Percentiles rank a stretch among this genome's conserved stretches.
Evolutionary conservation across 2,113 vertebrate genomes (phyloP).

Genomic region (Labeo catla): DNA sequence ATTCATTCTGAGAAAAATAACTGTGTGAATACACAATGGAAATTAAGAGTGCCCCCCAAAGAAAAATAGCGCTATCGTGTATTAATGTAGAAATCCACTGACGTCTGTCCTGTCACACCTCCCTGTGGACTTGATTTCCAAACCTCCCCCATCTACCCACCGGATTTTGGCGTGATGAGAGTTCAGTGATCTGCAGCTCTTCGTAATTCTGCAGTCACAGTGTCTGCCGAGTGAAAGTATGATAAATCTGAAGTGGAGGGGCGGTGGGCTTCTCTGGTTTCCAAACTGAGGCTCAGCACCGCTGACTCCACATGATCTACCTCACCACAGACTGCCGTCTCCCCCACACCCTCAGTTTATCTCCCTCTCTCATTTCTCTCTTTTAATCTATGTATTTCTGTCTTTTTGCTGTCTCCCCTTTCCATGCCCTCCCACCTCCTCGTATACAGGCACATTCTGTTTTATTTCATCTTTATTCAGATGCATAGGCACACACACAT

Average conservation of each 20-base stretch:
- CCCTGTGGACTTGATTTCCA: slow-evolving; percentile 10
- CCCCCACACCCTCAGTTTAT: slow-evolving; percentile 46
- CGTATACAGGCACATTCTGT: not conserved
- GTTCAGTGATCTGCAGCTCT: slow-evolving; percentile 18
- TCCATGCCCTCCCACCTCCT: not conserved
- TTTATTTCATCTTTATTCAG: slow-evolving; percentile 26
- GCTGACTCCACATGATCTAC: slow-evolving; percentile 69
- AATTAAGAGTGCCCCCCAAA: not conserved
- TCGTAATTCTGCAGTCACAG: slow-evolving; percentile 11
- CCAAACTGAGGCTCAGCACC: slow-evolving; percentile 43
- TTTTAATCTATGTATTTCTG: slow-evolving; percentile 12
- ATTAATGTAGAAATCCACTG: slow-evolving; percentile 24
- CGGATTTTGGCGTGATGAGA: not conserved
- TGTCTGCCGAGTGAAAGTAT: slow-evolving; percentile 33
- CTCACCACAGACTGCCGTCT: slow-evolving; percentile 50
- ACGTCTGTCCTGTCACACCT: slow-evolving; percentile 15
- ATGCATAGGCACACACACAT: not conserved
- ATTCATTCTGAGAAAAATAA: not conserved
- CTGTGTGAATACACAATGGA: not conserved
- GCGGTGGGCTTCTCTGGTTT: slow-evolving; percentile 68
- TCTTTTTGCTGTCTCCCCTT: slow-evolving; percentile 11
- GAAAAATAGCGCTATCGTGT: not conserved
- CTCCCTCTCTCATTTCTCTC: slow-evolving; percentile 41
- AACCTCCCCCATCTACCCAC: not conserved
- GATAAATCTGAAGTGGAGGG: slow-evolving; percentile 40